A percentile compares a stretch with the other conserved stretches of the same genome.
Conservation (phyloP, 2,113 vertebrate genomes). For the Patagioenas fasciata region DNA sequence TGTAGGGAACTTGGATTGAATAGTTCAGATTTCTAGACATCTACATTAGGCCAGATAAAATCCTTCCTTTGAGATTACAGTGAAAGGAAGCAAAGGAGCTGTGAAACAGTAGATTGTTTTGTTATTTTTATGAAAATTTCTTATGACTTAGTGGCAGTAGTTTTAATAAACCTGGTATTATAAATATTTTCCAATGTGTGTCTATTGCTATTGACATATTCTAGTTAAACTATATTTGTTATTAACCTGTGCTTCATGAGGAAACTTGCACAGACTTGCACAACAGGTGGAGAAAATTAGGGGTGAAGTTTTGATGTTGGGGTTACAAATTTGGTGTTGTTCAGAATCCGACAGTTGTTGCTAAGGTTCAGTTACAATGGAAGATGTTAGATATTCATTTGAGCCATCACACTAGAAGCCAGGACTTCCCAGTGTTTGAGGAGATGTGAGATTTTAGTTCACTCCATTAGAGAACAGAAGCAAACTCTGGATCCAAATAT, state of each 20-base stretch:
- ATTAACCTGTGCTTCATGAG: neutral
- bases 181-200: neutral
- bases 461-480: neutral
- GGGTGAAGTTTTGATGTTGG: neutral
- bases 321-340: neutral
- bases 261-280: neutral
- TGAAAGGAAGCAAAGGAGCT: neutral
- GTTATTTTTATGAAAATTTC: neutral
- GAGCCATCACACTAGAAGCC: neutral
- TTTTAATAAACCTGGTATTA: conserved; percentile 36
- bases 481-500: neutral
- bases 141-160: neutral
- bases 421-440: neutral
- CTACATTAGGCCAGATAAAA: neutral
- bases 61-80: neutral
- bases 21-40: neutral
- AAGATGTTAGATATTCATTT: neutral
- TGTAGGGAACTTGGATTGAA: neutral
- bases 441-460: neutral
- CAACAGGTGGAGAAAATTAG: neutral
- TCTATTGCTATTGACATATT: neutral
- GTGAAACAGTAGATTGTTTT: neutral
- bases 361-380: neutral
- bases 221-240: neutral
- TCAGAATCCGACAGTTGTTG: neutral